Evolutionary conservation across 2,797 vertebrate species (phyloP).

Genomic region (Sebastes hubbsi): DNA sequence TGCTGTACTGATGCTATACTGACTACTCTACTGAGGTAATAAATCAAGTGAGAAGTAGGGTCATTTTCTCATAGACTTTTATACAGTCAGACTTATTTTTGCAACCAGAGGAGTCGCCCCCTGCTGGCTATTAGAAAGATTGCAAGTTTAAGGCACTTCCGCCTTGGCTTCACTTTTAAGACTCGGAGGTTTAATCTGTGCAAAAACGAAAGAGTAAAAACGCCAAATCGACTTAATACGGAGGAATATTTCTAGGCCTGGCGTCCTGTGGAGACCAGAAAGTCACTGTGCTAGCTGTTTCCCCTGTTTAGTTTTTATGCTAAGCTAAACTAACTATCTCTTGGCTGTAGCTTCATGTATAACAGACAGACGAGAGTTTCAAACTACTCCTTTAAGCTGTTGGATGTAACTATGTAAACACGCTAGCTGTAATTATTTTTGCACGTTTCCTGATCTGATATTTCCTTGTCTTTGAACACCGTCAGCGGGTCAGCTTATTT

Average conservation of each 20-base stretch:
- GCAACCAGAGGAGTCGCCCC: too few relatives aligned
- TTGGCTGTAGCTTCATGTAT: not conserved
- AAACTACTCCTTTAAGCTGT: not conserved
- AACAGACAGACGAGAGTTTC: not conserved
- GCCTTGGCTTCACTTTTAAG: too few relatives aligned
- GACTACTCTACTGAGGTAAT: too few relatives aligned
- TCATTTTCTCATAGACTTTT: too few relatives aligned
- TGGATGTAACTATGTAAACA: not conserved
- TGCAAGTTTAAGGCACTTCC: too few relatives aligned
- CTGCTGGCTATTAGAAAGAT: fast-evolving
- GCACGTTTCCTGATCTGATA: slow-evolving; percentile 2
- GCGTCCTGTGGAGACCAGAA: not conserved
- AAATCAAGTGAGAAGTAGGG: too few relatives aligned
- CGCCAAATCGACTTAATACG: not conserved
- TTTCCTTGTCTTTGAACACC: not conserved
- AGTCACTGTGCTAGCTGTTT: not conserved
- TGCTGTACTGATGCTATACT: too few relatives aligned
- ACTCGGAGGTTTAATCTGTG: not conserved
- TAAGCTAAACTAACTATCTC: not conserved
- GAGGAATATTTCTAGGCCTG: not conserved
- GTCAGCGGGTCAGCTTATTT: not conserved
- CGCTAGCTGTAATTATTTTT: not conserved
- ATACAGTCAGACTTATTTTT: too few relatives aligned
- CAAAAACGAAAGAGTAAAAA: not conserved
- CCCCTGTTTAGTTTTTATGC: not conserved